Percentiles rank a stretch among this genome's conserved stretches.
Conservation (phyloP, 2,888 invertebrate genomes). For the Caradrina clavipalpis region DNA sequence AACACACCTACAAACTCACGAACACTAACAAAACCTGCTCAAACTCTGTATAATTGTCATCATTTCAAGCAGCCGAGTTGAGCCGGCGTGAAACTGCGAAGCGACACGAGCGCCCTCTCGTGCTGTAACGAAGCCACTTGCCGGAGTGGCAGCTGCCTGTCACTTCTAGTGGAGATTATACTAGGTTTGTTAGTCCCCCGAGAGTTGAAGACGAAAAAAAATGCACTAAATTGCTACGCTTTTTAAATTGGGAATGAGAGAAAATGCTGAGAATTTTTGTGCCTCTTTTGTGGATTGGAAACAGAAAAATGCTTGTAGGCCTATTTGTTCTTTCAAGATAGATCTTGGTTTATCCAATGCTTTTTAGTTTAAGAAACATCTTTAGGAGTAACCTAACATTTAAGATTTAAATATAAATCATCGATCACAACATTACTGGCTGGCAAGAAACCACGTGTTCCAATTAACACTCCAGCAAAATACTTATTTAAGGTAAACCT, state of each 20-base stretch:
- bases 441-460: background rate
- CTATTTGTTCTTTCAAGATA: background rate
- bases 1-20: conserved; percentile 22
- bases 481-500: conserved; percentile 28
- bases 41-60: conserved; percentile 71
- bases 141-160: conserved; percentile 82
- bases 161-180: conserved; percentile 68
- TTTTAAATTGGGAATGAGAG: conserved; percentile 50
- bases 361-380: background rate
- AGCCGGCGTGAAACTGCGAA: conserved; percentile 59
- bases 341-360: background rate
- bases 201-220: conserved; percentile 31
- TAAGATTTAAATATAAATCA: background rate
- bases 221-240: conserved; percentile 40
- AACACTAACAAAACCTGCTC: conserved; percentile 53
- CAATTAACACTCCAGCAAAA: conserved; percentile 27
- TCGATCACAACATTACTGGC: background rate
- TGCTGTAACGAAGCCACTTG: conserved; percentile 83
- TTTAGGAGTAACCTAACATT: background rate
- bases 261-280: background rate
- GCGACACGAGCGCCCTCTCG: conserved; percentile 68
- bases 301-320: background rate
- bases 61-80: conserved; percentile 59
- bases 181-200: conserved; percentile 62
- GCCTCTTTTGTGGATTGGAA: background rate